Evolutionary conservation across 64 coral and sea anemone genomes (phyloP), one percentile per base, ranked within the genome.

Genomic region (Pocillopora verrucosa): DNA sequence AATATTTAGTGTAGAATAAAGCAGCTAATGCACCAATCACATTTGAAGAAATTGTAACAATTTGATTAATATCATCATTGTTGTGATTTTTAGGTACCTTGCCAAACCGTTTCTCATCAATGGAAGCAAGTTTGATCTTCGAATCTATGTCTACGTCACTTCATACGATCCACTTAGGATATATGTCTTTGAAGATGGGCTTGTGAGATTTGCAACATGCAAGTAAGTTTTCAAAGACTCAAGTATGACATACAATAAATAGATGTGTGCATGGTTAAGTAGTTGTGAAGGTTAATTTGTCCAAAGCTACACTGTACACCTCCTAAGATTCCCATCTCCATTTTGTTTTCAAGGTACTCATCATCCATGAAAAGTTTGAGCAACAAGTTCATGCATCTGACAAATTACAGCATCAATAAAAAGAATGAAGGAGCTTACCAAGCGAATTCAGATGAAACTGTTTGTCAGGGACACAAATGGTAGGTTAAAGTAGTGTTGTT

Each of bases 371-470:
- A 99, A 86, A 91, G 82, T 9, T 87, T 99, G 34, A 95, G 94
- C 91, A 99, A 99, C 76, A 92, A 92, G 37, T 99, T 99, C 22
- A 99, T 99, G 91, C 97, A 99, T 70, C 79, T 99, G 68, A 99
- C 97, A 76, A 99, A 99, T 86, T 99, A 99, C 91, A 99, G 97
- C 77, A 86, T 99, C 51, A 99, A 99, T 79, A 99, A 99, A 82
- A 99, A 99, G 80, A 99, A 99, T 67, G 97, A 95, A 41, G 93
- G 94, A 68, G 97, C 93, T 13, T 99, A 99, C 58, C 91, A 93
- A 61, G 24, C 97, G 3, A 99, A 99, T 61, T 87, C 94, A 24
- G 97, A 99, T 83, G 97, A 99, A 59, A 88, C 56, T 73, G 88
- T 92, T 59, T 99, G 97, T 76, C 97, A 99, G 59, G 97, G 97